phyloP scores from a whole-genome alignment of 2,888 invertebrate genomes.

The Drosophila anceps region DNA sequence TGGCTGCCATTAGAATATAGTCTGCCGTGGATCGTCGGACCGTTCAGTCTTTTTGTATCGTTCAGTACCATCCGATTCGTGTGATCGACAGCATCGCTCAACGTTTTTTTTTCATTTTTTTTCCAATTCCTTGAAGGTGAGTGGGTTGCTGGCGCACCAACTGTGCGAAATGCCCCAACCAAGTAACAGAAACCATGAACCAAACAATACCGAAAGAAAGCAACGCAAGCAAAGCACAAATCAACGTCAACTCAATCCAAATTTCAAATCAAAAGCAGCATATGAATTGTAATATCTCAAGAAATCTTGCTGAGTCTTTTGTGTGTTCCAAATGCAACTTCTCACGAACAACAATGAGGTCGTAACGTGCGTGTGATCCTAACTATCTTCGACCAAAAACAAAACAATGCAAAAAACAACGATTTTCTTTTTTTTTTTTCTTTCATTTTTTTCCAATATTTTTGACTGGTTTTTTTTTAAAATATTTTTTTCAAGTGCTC shows the following conservation, averaged over 20 bases:
- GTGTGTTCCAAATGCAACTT: conserved; percentile 15
- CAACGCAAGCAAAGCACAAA: not conserved
- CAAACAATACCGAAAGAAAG: conserved; percentile 6
- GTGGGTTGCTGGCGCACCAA: conserved; percentile 69
- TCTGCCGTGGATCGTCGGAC: conserved; percentile 86
- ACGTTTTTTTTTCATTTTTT: conserved; percentile 77
- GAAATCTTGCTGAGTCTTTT: not conserved
- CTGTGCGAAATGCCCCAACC: conserved; percentile 6
- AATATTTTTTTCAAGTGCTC: conserved; percentile 55
- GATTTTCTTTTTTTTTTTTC: not conserved
- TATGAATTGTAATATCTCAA: not conserved
- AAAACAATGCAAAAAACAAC: not conserved
- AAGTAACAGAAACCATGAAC: conserved; percentile 16
- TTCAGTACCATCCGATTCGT: conserved; percentile 84
- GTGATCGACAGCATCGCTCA: conserved; percentile 84
- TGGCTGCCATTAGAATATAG: conserved; percentile 83
- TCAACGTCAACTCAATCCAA: not conserved
- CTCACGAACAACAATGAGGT: conserved; percentile 12
- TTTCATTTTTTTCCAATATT: conserved; percentile 18
- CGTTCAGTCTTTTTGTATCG: conserved; percentile 85
- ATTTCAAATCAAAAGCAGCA: not conserved
- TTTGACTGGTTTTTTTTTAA: conserved; percentile 36
- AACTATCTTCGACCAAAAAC: conserved; percentile 6
- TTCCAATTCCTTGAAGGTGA: conserved; percentile 86
- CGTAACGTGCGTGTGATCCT: conserved; percentile 42